Evolutionary conservation across 2,797 vertebrate species (phyloP), one percentile per base, ranked within the genome.

Genomic region (Cuniculus paca): DNA sequence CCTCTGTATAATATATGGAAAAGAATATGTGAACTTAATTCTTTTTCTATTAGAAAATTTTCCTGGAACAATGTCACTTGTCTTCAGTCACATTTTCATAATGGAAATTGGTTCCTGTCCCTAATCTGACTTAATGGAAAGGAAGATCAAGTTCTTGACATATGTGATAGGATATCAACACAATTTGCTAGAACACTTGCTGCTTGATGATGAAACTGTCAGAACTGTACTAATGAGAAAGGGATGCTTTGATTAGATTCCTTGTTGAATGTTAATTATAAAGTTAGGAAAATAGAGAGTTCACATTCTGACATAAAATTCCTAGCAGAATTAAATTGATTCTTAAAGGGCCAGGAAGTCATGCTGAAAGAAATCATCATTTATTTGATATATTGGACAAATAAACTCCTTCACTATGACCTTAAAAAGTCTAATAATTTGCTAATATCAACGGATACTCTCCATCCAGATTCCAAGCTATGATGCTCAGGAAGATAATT

Each of bases 111-210:
- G 93, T 96, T 95, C 50, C 70, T 96, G 50, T 97, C 50, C 74
- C 88, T 97, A 96, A 97, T 96, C 90, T 96, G 82, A 97, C 91
- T 97, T 96, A 97, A 96, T 97, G 95, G 94, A 97, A 97, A 92
- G 22, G 90, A 97, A 91, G 93, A 97, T 97, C 94, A 97, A 90
- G 74, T 96, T 97, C 93, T 96, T 96, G 94, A 98, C 96, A 96
- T 90, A 93, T 88, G 91, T 94, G 96, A 94, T 96, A 95, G 82
- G 91, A 88, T 95, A 96, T 42, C 93, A 96, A 85, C 90, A 96
- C 94, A 97, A 94, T 97, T 96, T 97, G 79, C 97, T 97, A 93
- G 82, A 97, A 97, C 82, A 91, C 90, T 97, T 95, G 93, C 87
- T 84, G 81, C 79, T 94, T 95, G 96, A 93, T 97, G 96, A 96